Base-by-base conservation (phyloP, 2,797 vertebrate species). In the Acomys russatus region DNA sequence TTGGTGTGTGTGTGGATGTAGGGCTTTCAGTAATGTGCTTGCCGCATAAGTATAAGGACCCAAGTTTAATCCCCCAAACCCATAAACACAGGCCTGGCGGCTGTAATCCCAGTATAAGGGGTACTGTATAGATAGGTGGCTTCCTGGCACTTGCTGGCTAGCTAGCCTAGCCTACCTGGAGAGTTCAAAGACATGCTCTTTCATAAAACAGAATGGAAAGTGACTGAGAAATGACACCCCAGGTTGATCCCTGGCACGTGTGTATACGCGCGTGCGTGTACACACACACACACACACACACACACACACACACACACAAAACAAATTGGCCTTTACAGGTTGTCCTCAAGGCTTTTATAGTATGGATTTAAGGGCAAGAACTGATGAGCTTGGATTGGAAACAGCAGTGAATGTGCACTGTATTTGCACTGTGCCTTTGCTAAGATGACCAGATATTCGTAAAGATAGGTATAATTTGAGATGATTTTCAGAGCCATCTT, bases 361-460 rank as follows among this genome's bases (percentile, higher is more conserved):
- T 66, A 9, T 64, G 73, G 54, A 15, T 77, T 71, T 30, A 88
- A 88, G 79, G 71, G 63, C 18, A 91, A 93, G 82, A 68, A 90
- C 63, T 49, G 28, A 30, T 74, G 59, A 79, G 77, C 64, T 71
- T 66, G 20, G 82, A 56, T 91, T 94, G 35, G 38, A 61, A 76
- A 78, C 15, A 51, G 23, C 1, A 92, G 63, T 49, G 38, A 33
- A 12, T 9, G 6, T 49, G 18, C 8, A 25, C 17, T 49, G 44
- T 4, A 64, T 35, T 77, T 89, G 44, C 28, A 70, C 71, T 71
- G 3, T 76, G n/a, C 20, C 51, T 83, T 91, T 91, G 91, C n/a
- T 86, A 44, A 49, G 15, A 6, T 25, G 51, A 66, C 44, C 73
- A 66, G 63, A 9, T 80, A 71, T 25, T 20, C 23, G 20, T 66